phyloP scores from a whole-genome alignment of 2,888 invertebrate genomes.

The Agriopis leucophaearia region DNA sequence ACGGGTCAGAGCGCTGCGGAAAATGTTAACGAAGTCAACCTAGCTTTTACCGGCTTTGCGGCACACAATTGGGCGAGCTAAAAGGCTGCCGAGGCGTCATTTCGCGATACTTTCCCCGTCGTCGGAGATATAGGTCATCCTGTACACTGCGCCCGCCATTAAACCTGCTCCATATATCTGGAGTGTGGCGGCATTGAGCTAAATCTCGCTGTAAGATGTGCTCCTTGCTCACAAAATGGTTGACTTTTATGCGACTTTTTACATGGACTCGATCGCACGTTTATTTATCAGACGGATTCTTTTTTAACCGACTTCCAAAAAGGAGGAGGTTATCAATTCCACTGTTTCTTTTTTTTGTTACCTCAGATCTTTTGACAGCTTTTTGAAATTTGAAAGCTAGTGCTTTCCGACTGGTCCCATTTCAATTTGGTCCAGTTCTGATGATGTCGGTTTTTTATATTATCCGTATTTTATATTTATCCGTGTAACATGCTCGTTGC shows the following conservation, averaged over 20 bases:
- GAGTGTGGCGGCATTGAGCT: slow-evolving; percentile 49
- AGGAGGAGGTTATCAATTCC: no score
- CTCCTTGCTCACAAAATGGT: slow-evolving; percentile 6
- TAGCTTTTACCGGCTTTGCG: slow-evolving; percentile 58
- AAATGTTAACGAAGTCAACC: slow-evolving; percentile 61
- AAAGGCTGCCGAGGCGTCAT: slow-evolving; percentile 60
- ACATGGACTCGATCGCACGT: no score
- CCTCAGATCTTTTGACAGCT: no score
- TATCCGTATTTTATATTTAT: no score
- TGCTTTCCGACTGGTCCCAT: no score
- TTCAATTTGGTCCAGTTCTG: no score
- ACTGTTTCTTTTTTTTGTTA: no score
- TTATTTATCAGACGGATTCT: no score
- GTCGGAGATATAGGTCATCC: slow-evolving; percentile 65
- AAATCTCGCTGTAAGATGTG: slow-evolving; percentile 24
- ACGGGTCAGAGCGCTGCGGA: slow-evolving; percentile 51
- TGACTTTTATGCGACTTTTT: neutral
- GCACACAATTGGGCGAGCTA: slow-evolving; percentile 54
- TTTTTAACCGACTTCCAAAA: no score
- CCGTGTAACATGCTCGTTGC: no score
- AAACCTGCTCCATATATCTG: slow-evolving; percentile 37
- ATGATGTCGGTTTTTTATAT: no score
- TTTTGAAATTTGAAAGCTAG: no score
- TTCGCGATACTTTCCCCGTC: slow-evolving; percentile 62
- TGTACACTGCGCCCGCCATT: slow-evolving; percentile 49